Percentiles rank a stretch among this genome's conserved stretches.
Evolutionary conservation across 1,140 invertebrate genomes (phyloP).

Genomic region (Nasonia longicornis): DNA sequence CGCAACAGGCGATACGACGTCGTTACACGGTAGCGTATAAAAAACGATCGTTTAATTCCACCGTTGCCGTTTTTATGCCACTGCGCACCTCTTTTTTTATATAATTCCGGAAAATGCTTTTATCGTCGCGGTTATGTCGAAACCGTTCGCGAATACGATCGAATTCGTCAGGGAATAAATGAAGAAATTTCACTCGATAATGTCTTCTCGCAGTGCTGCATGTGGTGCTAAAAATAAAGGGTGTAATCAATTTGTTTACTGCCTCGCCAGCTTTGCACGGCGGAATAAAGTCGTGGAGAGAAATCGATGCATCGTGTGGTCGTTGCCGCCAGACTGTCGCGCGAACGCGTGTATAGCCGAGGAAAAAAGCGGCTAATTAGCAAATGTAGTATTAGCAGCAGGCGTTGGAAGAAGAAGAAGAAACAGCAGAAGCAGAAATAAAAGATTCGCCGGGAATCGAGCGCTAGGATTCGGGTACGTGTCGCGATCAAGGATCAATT

Average conservation of each 20-base stretch:
- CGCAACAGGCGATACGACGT: not conserved
- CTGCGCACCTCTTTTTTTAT: too few relatives aligned
- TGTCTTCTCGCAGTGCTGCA: not conserved
- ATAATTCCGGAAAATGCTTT: not conserved
- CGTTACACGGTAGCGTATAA: not conserved
- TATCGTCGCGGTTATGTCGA: not conserved
- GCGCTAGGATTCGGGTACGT: constrained; percentile 11
- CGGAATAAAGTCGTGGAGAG: too few relatives aligned
- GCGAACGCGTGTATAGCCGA: not conserved
- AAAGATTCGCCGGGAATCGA: not conserved
- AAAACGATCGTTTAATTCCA: constrained; percentile 6
- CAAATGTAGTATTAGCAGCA: not conserved
- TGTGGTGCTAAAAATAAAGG: not conserved
- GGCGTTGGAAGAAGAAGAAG: too few relatives aligned
- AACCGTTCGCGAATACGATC: not conserved
- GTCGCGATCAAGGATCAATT: constrained; percentile 66
- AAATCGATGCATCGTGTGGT: not conserved
- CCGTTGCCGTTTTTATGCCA: not conserved
- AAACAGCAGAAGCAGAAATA: not conserved
- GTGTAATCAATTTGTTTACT: not conserved
- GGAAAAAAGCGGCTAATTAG: constrained; percentile 17
- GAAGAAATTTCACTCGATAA: not conserved
- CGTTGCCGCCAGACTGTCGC: not conserved
- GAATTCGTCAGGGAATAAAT: not conserved
- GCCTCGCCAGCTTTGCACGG: too few relatives aligned